These are phyloP conservation scores for Megamerina dolium DNA, from an alignment of 2,888 invertebrate species.

Conservation along the genomic window DNA sequence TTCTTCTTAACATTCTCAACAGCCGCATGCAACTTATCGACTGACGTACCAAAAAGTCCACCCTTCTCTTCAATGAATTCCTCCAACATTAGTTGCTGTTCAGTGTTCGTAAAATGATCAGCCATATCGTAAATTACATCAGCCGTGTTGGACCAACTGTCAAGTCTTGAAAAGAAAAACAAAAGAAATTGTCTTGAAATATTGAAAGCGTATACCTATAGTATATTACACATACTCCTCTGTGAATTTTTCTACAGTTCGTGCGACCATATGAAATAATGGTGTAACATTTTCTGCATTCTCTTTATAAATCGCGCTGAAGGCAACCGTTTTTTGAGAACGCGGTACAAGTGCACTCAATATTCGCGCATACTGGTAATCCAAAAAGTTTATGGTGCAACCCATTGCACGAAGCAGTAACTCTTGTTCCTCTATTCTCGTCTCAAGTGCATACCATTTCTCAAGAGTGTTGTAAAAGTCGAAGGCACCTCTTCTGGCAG, in stretches of 20 bases:
- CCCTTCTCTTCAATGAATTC: slow-evolving; percentile 24
- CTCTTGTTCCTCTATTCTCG: slow-evolving; percentile 61
- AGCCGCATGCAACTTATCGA: slow-evolving; percentile 23
- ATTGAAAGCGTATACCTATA: not conserved
- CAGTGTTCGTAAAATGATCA: slow-evolving; percentile 29
- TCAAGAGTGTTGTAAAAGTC: slow-evolving; percentile 60
- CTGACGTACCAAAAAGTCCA: slow-evolving; percentile 25
- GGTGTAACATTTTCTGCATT: slow-evolving; percentile 45
- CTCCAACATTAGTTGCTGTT: slow-evolving; percentile 25
- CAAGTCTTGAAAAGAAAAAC: slow-evolving; percentile 28
- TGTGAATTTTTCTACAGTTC: slow-evolving; percentile 22
- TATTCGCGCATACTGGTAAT: slow-evolving; percentile 51
- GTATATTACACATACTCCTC: slow-evolving; percentile 31
- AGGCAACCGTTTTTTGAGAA: slow-evolving; percentile 24
- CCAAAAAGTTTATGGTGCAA: slow-evolving; percentile 57
- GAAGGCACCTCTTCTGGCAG: slow-evolving; percentile 21
- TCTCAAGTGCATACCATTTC: slow-evolving; percentile 53
- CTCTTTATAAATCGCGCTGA: slow-evolving; percentile 51
- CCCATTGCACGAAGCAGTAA: slow-evolving; percentile 60
- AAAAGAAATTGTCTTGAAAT: not conserved
- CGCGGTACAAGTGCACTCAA: slow-evolving; percentile 32
- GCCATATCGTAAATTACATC: slow-evolving; percentile 27
- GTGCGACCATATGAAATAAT: slow-evolving; percentile 27
- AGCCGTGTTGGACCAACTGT: slow-evolving; percentile 30
- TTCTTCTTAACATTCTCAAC: slow-evolving; percentile 30